These are phyloP conservation scores for Danaus plexippus DNA, from an alignment of 1,140 invertebrate species.

Conservation along the genomic window DNA sequence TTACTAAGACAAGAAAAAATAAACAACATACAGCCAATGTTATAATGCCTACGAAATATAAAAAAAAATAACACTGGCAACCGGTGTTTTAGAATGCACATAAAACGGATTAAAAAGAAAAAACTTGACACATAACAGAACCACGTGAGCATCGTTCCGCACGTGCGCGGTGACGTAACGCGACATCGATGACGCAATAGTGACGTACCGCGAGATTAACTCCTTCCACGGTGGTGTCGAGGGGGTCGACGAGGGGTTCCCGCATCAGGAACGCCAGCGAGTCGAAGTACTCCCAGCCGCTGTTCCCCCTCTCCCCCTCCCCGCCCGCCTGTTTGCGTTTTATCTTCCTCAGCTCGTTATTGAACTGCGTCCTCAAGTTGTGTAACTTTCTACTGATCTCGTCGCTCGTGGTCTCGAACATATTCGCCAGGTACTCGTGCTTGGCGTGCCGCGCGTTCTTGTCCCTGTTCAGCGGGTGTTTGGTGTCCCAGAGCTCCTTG, in stretches of 20 bases:
- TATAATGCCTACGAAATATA: too few relatives aligned
- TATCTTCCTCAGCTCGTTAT: conserved; percentile 60
- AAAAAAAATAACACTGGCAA: too few relatives aligned
- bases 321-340: conserved; percentile 38
- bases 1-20: too few relatives aligned
- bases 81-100: too few relatives aligned
- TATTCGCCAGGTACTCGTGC: conserved; percentile 42
- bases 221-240: conserved; percentile 35
- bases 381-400: conserved; percentile 59
- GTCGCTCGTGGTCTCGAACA: conserved; percentile 47
- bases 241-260: conserved; percentile 32
- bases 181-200: not conserved
- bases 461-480: conserved; percentile 45
- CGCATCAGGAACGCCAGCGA: conserved; percentile 49
- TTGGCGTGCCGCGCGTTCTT: conserved; percentile 34
- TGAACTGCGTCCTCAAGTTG: conserved; percentile 60
- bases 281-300: conserved; percentile 65
- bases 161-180: too few relatives aligned
- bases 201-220: conserved; percentile 54
- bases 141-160: not conserved
- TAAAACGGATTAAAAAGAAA: not conserved
- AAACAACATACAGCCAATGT: too few relatives aligned
- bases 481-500: conserved; percentile 51
- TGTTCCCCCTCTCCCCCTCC: conserved; percentile 27
- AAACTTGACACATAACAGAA: conserved; percentile 3